A percentile compares a stretch with the other conserved stretches of the same genome.
Conservation (phyloP, 2,113 vertebrate genomes). For the Stegastes partitus region DNA sequence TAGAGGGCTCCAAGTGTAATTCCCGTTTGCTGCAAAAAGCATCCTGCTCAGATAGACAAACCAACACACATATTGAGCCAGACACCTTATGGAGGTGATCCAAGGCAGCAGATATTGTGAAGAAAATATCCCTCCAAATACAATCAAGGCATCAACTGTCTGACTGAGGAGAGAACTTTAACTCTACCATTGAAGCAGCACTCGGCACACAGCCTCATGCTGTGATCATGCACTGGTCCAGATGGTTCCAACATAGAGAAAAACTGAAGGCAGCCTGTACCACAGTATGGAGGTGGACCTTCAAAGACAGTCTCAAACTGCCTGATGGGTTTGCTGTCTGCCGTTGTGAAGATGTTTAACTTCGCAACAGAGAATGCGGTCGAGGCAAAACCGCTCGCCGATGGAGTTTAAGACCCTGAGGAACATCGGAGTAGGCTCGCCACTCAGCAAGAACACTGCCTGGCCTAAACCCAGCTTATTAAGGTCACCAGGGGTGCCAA, state of each 20-base stretch:
- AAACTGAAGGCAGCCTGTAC: conserved; percentile 60
- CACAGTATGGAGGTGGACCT: conserved; percentile 58
- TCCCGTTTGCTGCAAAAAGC: conserved; percentile 12
- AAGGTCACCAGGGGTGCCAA: conserved; percentile 38
- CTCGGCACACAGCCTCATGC: conserved; percentile 52
- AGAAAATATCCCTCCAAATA: conserved; percentile 41
- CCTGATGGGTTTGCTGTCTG: conserved; percentile 43
- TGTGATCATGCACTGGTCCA: conserved; percentile 69
- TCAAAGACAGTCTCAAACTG: conserved; percentile 58
- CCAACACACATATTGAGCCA: conserved; percentile 8
- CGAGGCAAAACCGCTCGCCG: conserved; percentile 11
- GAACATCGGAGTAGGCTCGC: conserved; percentile 12
- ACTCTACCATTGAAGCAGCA: conserved; percentile 49
- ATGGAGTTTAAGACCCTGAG: conserved; percentile 31
- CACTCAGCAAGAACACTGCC: conserved; percentile 22
- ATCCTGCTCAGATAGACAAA: conserved; percentile 29
- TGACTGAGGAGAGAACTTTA: conserved; percentile 43
- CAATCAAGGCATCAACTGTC: conserved; percentile 43
- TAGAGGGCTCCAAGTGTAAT: conserved; percentile 25
- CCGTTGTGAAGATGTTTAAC: conserved; percentile 39
- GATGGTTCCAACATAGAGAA: conserved; percentile 66
- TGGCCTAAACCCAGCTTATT: conserved; percentile 51
- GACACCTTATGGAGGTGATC: conserved; percentile 28
- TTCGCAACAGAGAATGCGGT: conserved; percentile 27
- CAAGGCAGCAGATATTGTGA: conserved; percentile 22